Evolutionary conservation across 1,140 invertebrate species (phyloP).

Genomic region (Pseudomyrmex cubaensis): DNA sequence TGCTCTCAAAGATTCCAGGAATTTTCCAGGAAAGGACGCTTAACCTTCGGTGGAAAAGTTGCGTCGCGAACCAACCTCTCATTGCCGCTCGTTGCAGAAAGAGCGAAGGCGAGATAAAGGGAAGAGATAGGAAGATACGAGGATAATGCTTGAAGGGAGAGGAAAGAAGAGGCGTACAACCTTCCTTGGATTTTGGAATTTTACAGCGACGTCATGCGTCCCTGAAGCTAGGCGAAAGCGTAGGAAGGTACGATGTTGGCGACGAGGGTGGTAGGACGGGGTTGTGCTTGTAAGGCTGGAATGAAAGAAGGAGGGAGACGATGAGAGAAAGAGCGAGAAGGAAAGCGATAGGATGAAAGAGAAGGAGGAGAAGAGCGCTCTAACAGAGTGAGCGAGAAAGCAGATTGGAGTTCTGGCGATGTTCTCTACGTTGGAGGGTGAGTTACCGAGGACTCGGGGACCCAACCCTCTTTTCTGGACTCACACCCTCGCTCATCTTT

Average conservation of each 20-base stretch:
- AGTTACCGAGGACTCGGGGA: slow-evolving; percentile 81
- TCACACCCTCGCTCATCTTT: slow-evolving; percentile 80
- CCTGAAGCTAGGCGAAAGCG: slow-evolving; percentile 65
- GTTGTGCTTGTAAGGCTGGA: slow-evolving; percentile 66
- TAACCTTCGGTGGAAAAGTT: slow-evolving; percentile 73
- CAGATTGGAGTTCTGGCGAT: slow-evolving; percentile 72
- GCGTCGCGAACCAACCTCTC: slow-evolving; percentile 45
- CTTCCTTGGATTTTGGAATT: slow-evolving; percentile 73
- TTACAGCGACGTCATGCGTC: slow-evolving; percentile 72
- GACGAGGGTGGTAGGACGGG: slow-evolving; percentile 52
- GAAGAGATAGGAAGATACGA: neutral
- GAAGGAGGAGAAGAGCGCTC: slow-evolving; percentile 58
- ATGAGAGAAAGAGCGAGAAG: slow-evolving; percentile 5
- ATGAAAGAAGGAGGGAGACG: slow-evolving; percentile 53
- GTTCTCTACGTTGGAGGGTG: slow-evolving; percentile 74
- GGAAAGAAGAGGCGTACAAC: slow-evolving; percentile 39
- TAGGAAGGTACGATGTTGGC: slow-evolving; percentile 70
- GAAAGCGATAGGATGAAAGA: slow-evolving; percentile 13
- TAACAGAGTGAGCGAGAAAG: slow-evolving; percentile 63
- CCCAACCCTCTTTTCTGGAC: slow-evolving; percentile 84
- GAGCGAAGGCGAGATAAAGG: slow-evolving; percentile 10
- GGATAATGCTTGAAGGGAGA: slow-evolving; percentile 34
- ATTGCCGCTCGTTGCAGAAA: slow-evolving; percentile 22
- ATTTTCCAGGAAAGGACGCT: slow-evolving; percentile 65
- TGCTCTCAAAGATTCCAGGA: slow-evolving; percentile 68